phyloP scores from a whole-genome alignment of 2,888 invertebrate species.

The Cheilosia vulpina region DNA sequence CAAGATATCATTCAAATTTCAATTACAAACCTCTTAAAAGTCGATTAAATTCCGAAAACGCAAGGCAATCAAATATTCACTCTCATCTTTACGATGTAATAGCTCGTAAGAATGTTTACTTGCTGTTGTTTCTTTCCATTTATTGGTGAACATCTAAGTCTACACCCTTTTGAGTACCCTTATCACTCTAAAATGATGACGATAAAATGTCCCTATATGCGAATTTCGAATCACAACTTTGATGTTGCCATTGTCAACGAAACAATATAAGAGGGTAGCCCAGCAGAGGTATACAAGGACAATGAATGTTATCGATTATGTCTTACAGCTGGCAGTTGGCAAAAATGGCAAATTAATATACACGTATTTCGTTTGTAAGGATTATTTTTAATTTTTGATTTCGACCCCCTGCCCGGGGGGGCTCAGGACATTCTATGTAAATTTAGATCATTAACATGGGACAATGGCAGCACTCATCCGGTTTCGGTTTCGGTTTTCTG shows the following conservation, averaged over 20 bases:
- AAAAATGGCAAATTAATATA: neutral
- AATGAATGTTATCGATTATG: neutral
- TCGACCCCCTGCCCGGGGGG: too few species aligned
- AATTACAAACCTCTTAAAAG: neutral
- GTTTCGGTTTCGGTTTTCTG: too few species aligned
- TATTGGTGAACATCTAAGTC: neutral
- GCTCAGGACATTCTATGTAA: too few species aligned
- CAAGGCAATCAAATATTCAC: constrained; percentile 12
- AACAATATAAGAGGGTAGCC: neutral
- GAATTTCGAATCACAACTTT: neutral
- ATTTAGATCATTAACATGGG: too few species aligned
- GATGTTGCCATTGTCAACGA: neutral
- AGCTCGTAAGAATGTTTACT: constrained; percentile 2
- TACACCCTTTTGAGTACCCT: neutral
- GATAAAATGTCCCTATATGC: neutral
- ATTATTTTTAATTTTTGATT: neutral
- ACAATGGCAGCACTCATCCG: too few species aligned
- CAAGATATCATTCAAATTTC: constrained; percentile 9
- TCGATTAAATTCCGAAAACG: neutral
- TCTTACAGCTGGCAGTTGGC: neutral
- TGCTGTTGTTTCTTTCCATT: neutral
- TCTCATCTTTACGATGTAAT: constrained; percentile 15
- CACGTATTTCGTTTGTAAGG: neutral
- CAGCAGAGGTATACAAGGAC: constrained; percentile 2
- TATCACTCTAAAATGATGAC: neutral